Percentiles rank a stretch among this genome's conserved stretches.
These are phyloP conservation scores for Tetranychus truncatus DNA, from an alignment of 2,888 invertebrate genomes.

Conservation along the genomic window DNA sequence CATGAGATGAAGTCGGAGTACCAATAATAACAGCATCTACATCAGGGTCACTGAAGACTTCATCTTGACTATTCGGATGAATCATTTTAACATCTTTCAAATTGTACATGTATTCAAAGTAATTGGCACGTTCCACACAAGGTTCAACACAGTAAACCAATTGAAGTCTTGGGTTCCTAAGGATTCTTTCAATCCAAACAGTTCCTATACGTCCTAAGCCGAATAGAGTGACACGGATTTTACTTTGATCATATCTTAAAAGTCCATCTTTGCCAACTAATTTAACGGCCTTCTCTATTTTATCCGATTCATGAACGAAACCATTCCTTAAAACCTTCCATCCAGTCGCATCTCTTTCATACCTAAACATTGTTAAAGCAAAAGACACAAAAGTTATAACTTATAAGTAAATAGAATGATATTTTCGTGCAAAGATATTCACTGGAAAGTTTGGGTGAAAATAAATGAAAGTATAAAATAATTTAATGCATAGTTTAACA, in stretches of 20 bases:
- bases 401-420: background rate
- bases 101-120: slow-evolving; percentile 39
- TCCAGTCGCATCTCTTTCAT: background rate
- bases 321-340: slow-evolving; percentile 1
- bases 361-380: background rate
- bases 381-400: background rate
- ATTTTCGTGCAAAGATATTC: background rate
- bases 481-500: no score
- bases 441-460: background rate
- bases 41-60: slow-evolving; percentile 38
- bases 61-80: slow-evolving; percentile 30
- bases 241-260: slow-evolving; percentile 26
- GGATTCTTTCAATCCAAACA: slow-evolving; percentile 40
- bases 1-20: slow-evolving; percentile 44
- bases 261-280: background rate
- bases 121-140: slow-evolving; percentile 35
- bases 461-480: no score
- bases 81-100: slow-evolving; percentile 37
- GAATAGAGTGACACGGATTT: slow-evolving; percentile 38
- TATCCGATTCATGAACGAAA: background rate
- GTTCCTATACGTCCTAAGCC: slow-evolving; percentile 45
- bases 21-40: slow-evolving; percentile 41
- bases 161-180: slow-evolving; percentile 37
- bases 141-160: slow-evolving; percentile 44
- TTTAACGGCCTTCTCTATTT: background rate